Percentiles rank a stretch among this genome's conserved stretches.
phyloP scores from a whole-genome alignment of 92 coral and sea anemone species.

The Palythoa grandiflora region DNA sequence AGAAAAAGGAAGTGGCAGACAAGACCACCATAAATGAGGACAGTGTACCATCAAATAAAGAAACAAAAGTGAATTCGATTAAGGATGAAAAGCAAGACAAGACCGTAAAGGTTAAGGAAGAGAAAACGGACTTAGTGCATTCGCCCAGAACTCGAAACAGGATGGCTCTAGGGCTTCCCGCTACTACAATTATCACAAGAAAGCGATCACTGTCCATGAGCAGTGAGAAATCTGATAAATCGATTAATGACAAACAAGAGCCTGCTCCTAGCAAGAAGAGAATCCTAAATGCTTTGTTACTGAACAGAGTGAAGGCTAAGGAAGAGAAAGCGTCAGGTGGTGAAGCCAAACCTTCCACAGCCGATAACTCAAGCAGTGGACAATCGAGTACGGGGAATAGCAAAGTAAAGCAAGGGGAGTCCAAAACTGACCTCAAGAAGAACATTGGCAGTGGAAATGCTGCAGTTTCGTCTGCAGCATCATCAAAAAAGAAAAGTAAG shows the following conservation, averaged over 20 bases:
- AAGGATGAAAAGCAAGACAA: slow-evolving; percentile 9
- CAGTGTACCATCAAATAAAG: background rate
- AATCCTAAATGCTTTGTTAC: background rate
- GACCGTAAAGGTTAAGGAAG: background rate
- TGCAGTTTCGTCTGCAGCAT: background rate
- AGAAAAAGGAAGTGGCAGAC: background rate
- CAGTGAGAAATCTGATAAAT: slow-evolving; percentile 43
- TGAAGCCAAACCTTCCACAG: background rate
- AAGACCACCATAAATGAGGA: background rate
- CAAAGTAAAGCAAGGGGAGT: background rate
- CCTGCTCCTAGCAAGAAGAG: slow-evolving; percentile 3
- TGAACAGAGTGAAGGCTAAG: background rate
- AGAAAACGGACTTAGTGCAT: slow-evolving; percentile 9
- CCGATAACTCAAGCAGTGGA: slow-evolving; percentile 3
- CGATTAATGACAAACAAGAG: background rate
- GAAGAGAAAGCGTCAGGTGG: background rate
- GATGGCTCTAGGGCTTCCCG: slow-evolving; percentile 10
- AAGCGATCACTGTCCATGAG: slow-evolving; percentile 43
- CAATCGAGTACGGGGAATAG: background rate
- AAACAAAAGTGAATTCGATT: background rate
- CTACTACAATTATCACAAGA: slow-evolving; percentile 27
- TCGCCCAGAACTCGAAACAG: slow-evolving; percentile 43
- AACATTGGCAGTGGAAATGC: slow-evolving; percentile 14
- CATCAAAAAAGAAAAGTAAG: slow-evolving; percentile 26
- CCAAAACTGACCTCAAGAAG: slow-evolving; percentile 22